Evolutionary conservation across 2,888 invertebrate species (phyloP).

Genomic region (Tachystola acroxantha): DNA sequence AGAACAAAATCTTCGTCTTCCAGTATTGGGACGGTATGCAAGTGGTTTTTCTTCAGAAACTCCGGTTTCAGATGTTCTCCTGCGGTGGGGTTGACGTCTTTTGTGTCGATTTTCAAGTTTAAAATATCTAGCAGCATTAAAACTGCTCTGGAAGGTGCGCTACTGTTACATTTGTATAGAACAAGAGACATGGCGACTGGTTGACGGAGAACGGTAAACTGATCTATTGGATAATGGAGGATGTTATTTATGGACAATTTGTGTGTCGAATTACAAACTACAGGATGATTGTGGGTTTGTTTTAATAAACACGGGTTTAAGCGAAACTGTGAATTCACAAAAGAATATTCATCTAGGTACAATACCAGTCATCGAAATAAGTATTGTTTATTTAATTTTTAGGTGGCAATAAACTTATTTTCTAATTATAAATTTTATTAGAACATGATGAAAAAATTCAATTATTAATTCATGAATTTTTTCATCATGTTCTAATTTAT

Average conservation of each 20-base stretch:
- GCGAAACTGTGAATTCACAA: no score
- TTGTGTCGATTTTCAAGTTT: slow-evolving; percentile 25
- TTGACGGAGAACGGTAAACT: not conserved
- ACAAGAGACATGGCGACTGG: slow-evolving; percentile 18
- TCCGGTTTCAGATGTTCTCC: slow-evolving; percentile 33
- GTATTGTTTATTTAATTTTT: no score
- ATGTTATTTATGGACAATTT: not conserved
- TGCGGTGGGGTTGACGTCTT: slow-evolving; percentile 29
- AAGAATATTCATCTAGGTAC: no score
- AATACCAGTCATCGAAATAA: no score
- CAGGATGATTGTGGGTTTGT: no score
- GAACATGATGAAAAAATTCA: no score
- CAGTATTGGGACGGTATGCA: slow-evolving; percentile 40
- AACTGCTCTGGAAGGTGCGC: slow-evolving; percentile 36
- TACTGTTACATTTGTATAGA: slow-evolving; percentile 30
- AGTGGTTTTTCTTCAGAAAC: slow-evolving; percentile 36
- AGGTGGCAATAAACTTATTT: no score
- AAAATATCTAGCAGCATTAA: slow-evolving; percentile 33
- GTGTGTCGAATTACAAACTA: not conserved
- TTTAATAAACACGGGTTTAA: no score
- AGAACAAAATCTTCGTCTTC: slow-evolving; percentile 36
- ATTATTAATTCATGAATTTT: no score
- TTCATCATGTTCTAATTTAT: no score
- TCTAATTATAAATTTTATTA: no score
- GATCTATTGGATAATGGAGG: not conserved